Conservation (phyloP, 2,888 invertebrate genomes). For the Trissoscelio sp. region DNA sequence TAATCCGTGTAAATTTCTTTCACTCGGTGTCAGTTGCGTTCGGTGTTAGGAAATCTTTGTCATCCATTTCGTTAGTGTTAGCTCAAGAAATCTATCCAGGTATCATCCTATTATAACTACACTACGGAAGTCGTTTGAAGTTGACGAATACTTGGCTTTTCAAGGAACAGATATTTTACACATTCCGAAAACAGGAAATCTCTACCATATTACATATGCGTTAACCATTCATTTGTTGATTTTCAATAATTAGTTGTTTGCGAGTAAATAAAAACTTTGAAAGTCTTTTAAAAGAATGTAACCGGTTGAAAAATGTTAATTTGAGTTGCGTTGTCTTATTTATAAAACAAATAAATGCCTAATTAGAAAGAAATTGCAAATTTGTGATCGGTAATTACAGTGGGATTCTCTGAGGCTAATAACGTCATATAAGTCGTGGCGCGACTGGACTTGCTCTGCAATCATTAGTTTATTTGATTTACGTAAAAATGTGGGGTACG, state of each 20-base stretch:
- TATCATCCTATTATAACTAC: slow-evolving; percentile 9
- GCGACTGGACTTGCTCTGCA: neutral
- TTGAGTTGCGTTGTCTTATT: neutral
- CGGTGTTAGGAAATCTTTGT: neutral
- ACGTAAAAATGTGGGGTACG: slow-evolving; percentile 27
- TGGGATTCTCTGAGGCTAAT: slow-evolving; percentile 7
- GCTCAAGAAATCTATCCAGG: neutral
- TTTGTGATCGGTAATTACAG: slow-evolving; percentile 24
- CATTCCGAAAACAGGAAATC: neutral
- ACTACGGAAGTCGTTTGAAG: slow-evolving; percentile 11
- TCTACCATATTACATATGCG: neutral
- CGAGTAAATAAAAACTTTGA: neutral
- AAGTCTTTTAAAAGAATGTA: neutral
- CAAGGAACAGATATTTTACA: neutral
- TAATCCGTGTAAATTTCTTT: neutral
- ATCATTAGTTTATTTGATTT: slow-evolving; percentile 47
- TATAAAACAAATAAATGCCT: slow-evolving; percentile 20
- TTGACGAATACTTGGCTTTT: neutral
- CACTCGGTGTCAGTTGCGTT: neutral
- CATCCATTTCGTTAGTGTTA: neutral
- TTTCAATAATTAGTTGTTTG: neutral
- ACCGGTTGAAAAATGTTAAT: slow-evolving; percentile 21
- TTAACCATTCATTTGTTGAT: neutral
- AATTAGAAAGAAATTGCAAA: slow-evolving; percentile 23
- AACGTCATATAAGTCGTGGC: slow-evolving; percentile 15